These are phyloP conservation scores for Tromatobia lineatoria DNA, from an alignment of 2,888 invertebrate species.

Conservation along the genomic window DNA sequence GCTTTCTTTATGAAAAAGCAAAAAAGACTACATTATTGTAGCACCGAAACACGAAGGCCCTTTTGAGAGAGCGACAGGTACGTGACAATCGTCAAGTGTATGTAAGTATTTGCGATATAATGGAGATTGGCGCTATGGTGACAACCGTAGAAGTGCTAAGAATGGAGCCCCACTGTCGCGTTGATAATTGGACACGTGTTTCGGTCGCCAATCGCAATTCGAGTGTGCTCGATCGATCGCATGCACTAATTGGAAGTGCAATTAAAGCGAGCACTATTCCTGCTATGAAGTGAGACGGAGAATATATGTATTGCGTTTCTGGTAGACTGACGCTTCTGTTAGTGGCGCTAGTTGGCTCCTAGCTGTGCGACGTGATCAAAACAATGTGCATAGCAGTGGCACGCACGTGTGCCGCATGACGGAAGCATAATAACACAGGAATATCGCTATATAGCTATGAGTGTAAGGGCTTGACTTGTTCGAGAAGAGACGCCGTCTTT, in stretches of 20 bases:
- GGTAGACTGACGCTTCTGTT: constrained; percentile 28
- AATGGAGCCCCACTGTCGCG: constrained; percentile 66
- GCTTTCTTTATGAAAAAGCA: not conserved
- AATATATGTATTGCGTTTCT: constrained; percentile 33
- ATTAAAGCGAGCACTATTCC: constrained; percentile 80
- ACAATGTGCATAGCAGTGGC: constrained; percentile 70
- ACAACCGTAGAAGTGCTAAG: constrained; percentile 58
- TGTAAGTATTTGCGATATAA: constrained; percentile 52
- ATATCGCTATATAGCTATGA: not conserved
- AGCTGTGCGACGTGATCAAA: constrained; percentile 73
- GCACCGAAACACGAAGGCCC: not conserved
- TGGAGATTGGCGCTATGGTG: constrained; percentile 54
- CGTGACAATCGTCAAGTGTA: constrained; percentile 59
- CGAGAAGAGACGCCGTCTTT: constrained; percentile 25
- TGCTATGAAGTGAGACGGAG: constrained; percentile 45
- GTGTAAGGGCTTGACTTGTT: not conserved
- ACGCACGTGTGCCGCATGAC: constrained; percentile 5
- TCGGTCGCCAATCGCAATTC: constrained; percentile 72
- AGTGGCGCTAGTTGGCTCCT: constrained; percentile 31
- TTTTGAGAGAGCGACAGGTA: not conserved
- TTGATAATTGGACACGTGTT: constrained; percentile 84
- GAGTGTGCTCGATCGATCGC: constrained; percentile 82
- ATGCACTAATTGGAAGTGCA: constrained; percentile 84
- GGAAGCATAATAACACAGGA: constrained; percentile 30
- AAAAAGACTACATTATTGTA: not conserved